Percentiles rank a stretch among this genome's conserved stretches.
phyloP scores from a whole-genome alignment of 2,797 vertebrate species.

The Gadopsis bispinosus region DNA sequence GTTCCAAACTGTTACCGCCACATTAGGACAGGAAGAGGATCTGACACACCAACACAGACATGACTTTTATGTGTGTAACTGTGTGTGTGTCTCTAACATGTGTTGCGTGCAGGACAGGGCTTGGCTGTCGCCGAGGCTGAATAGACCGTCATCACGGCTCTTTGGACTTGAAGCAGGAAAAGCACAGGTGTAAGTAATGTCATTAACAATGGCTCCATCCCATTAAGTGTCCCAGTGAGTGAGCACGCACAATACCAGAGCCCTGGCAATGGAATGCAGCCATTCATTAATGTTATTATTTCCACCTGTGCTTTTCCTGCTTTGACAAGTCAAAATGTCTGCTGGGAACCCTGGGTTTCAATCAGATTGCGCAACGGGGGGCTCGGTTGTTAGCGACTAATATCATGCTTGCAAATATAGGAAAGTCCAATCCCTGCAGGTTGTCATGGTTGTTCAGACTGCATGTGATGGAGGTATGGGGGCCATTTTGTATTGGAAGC shows the following conservation, averaged over 20 bases:
- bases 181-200: too few species aligned
- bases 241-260: too few species aligned
- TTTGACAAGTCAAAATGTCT: too few species aligned
- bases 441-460: neutral
- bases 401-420: neutral
- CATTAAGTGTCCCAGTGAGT: too few species aligned
- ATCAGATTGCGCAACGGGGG: slow-evolving; percentile 41
- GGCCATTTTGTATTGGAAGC: slow-evolving; percentile 2
- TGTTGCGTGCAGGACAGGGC: neutral
- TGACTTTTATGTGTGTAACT: neutral
- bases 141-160: neutral
- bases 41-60: neutral
- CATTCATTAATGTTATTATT: too few species aligned
- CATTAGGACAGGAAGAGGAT: neutral
- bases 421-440: neutral
- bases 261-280: too few species aligned
- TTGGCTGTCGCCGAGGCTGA: slow-evolving; percentile 1
- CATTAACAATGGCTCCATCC: too few species aligned
- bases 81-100: neutral
- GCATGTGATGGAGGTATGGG: neutral
- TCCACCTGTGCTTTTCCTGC: too few species aligned
- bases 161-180: too few species aligned
- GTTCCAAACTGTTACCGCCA: slow-evolving; percentile 6
- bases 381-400: neutral
- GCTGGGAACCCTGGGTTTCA: slow-evolving; percentile 9